Evolutionary conservation across 1,140 invertebrate species (phyloP).

Genomic region (Maniola jurtina): DNA sequence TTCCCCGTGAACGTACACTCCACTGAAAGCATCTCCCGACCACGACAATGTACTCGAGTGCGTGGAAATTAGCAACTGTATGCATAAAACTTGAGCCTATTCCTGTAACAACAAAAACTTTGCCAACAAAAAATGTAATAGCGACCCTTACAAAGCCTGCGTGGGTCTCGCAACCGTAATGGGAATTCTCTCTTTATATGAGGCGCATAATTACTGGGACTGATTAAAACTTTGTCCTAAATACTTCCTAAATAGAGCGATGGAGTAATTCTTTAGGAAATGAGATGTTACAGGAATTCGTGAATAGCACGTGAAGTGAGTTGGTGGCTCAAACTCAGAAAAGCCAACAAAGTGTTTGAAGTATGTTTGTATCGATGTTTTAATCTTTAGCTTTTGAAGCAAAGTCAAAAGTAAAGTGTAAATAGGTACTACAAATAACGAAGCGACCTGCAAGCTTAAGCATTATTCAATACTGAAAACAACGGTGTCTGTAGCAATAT

Average conservation of each 20-base stretch:
- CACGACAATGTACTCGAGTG: slow-evolving; percentile 27
- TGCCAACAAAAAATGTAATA: slow-evolving; percentile 16
- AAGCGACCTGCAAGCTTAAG: no score
- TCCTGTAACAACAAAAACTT: slow-evolving; percentile 17
- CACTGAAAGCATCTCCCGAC: slow-evolving; percentile 19
- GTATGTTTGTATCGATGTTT: no score
- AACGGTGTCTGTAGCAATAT: no score
- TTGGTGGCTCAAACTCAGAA: background rate
- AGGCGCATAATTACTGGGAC: slow-evolving; percentile 11
- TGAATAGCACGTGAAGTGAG: background rate
- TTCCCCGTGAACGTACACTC: slow-evolving; percentile 19
- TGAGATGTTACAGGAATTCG: slow-evolving; percentile 2
- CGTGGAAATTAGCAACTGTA: slow-evolving; percentile 28
- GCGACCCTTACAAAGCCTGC: slow-evolving; percentile 10
- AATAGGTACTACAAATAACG: no score
- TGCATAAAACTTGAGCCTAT: slow-evolving; percentile 27
- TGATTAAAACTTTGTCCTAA: slow-evolving; percentile 18
- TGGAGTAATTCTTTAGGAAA: slow-evolving; percentile 1
- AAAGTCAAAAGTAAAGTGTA: no score
- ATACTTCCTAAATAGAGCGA: background rate
- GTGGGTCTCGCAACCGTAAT: slow-evolving; percentile 13
- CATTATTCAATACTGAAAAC: no score
- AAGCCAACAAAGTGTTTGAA: background rate
- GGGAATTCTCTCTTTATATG: slow-evolving; percentile 21
- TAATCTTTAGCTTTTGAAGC: no score